phyloP scores from a whole-genome alignment of 2,888 invertebrate genomes.

The Bellardia pandia region DNA sequence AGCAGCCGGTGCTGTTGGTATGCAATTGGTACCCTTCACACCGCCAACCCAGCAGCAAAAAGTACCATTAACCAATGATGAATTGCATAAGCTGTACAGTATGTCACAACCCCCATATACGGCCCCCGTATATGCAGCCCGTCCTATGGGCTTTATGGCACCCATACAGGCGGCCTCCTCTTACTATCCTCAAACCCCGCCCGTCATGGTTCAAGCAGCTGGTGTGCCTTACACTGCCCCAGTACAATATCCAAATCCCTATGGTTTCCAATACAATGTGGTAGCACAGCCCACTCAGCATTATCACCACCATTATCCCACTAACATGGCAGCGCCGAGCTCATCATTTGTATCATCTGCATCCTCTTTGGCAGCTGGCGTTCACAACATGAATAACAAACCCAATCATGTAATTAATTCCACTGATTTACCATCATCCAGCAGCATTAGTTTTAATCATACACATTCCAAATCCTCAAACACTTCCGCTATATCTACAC shows the following conservation, averaged over 20 bases:
- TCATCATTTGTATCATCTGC: slow-evolving; percentile 38
- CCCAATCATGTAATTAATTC: slow-evolving; percentile 69
- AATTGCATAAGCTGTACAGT: slow-evolving; percentile 82
- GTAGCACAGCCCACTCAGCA: slow-evolving; percentile 27
- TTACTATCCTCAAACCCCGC: slow-evolving; percentile 56
- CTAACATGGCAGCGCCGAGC: slow-evolving; percentile 32
- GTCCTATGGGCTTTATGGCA: slow-evolving; percentile 72
- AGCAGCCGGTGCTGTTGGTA: slow-evolving; percentile 73
- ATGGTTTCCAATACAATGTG: slow-evolving; percentile 76
- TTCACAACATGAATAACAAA: slow-evolving; percentile 26
- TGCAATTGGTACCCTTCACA: slow-evolving; percentile 81
- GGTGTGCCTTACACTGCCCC: slow-evolving; percentile 68
- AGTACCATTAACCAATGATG: slow-evolving; percentile 81
- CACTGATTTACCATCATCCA: slow-evolving; percentile 36
- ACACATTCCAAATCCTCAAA: slow-evolving; percentile 57
- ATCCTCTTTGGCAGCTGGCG: slow-evolving; percentile 34
- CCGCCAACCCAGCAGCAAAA: slow-evolving; percentile 79
- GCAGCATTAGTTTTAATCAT: slow-evolving; percentile 44
- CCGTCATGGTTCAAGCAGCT: slow-evolving; percentile 55
- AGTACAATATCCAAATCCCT: slow-evolving; percentile 74
- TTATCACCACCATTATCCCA: slow-evolving; percentile 27
- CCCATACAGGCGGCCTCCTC: slow-evolving; percentile 19
- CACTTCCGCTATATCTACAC: slow-evolving; percentile 9
- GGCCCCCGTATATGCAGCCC: slow-evolving; percentile 59
- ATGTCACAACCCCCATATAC: slow-evolving; percentile 77